A percentile compares a stretch with the other conserved stretches of the same genome.
phyloP scores from a whole-genome alignment of 2,113 vertebrate genomes.

The Pleuronectes platessa region DNA sequence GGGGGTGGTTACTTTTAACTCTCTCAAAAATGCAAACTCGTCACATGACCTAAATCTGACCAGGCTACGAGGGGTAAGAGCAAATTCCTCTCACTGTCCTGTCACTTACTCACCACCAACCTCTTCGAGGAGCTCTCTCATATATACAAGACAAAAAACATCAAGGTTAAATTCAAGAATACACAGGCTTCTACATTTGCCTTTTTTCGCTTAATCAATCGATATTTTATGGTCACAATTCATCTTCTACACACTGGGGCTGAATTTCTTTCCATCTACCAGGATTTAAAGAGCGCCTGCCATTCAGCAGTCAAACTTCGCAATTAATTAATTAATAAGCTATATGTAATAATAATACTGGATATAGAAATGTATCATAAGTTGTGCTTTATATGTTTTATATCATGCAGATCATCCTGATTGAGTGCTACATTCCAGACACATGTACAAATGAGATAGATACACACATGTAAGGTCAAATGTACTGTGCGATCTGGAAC shows the following conservation, averaged over 20 bases:
- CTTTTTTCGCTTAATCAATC: no score
- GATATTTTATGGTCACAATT: no score
- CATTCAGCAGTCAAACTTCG: conserved; percentile 36
- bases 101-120: conserved; percentile 26
- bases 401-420: background rate
- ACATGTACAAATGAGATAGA: background rate
- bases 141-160: background rate
- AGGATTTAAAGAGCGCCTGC: no score
- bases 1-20: conserved; percentile 85
- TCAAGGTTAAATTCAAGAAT: no score
- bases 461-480: background rate
- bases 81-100: conserved; percentile 40
- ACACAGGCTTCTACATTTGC: no score
- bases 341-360: conserved; percentile 40
- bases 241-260: no score
- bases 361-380: conserved; percentile 58
- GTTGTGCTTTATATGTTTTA: background rate
- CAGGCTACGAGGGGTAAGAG: conserved; percentile 66
- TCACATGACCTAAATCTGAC: conserved; percentile 85
- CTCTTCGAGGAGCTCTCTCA: conserved; percentile 26
- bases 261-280: no score
- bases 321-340: conserved; percentile 67
- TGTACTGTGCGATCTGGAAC: conserved; percentile 2
- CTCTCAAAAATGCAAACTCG: conserved; percentile 89
- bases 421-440: background rate